Conservation (phyloP, 2,113 vertebrate genomes). For the Cinclus mexicanus region DNA sequence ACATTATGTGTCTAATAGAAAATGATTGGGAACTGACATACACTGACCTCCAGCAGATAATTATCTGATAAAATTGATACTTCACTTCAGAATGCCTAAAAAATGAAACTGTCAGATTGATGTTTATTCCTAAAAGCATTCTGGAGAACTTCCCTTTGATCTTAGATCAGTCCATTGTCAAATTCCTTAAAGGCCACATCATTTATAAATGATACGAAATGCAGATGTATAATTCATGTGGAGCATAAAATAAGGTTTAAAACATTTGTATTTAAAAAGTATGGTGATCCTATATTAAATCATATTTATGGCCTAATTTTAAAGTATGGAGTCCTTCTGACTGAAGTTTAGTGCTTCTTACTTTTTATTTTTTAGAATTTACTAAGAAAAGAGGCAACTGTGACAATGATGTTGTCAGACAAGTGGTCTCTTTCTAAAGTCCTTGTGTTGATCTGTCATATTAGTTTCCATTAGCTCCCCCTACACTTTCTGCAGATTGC, state of each 20-base stretch:
- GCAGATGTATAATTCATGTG: slow-evolving; percentile 47
- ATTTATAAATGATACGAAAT: slow-evolving; percentile 30
- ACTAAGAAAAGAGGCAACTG: neutral
- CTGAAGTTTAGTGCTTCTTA: neutral
- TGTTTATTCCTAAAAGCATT: slow-evolving; percentile 32
- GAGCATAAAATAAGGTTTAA: slow-evolving; percentile 27
- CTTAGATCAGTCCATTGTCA: slow-evolving; percentile 31
- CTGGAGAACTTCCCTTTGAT: neutral
- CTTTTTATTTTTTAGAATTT: slow-evolving; percentile 11
- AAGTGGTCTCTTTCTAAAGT: neutral
- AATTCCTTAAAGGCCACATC: slow-evolving; percentile 51
- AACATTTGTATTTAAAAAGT: slow-evolving; percentile 23
- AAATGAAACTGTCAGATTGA: slow-evolving; percentile 35
- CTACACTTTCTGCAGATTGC: neutral
- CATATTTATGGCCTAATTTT: slow-evolving; percentile 18
- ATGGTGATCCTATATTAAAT: slow-evolving; percentile 29
- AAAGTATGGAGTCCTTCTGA: neutral
- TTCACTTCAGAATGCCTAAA: slow-evolving; percentile 33
- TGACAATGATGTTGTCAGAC: slow-evolving; percentile 4
- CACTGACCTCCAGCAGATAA: slow-evolving; percentile 2
- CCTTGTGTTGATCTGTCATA: slow-evolving; percentile 12
- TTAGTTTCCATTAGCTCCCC: slow-evolving; percentile 42
- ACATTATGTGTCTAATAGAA: slow-evolving; percentile 13
- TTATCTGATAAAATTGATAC: slow-evolving; percentile 52
- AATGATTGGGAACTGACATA: slow-evolving; percentile 20